Percentiles rank a stretch among this genome's conserved stretches.
Evolutionary conservation across 2,888 invertebrate genomes (phyloP).

Genomic region (Sminthurides aquaticus): DNA sequence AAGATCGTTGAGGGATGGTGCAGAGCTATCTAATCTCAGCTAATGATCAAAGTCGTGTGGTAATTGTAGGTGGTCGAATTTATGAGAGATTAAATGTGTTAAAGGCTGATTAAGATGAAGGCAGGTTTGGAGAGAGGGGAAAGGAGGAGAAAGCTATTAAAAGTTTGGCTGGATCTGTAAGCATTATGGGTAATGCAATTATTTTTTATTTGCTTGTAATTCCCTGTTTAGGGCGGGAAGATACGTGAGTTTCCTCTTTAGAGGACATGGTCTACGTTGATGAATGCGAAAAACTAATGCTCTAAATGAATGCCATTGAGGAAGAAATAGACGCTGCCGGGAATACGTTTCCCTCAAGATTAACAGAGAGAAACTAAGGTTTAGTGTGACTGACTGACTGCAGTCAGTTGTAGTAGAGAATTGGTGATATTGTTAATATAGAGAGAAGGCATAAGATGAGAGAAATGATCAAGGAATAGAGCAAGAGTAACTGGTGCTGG

Average conservation of each 20-base stretch:
- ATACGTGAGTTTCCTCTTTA: not conserved
- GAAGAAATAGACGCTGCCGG: not conserved
- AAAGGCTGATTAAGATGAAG: not conserved
- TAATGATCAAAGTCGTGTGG: slow-evolving; percentile 1
- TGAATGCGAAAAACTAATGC: not conserved
- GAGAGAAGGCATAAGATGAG: no score
- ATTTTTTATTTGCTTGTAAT: slow-evolving; percentile 7
- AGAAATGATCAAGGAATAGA: no score
- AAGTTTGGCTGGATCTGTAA: not conserved
- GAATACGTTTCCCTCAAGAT: not conserved
- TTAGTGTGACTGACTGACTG: no score
- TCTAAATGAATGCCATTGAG: not conserved
- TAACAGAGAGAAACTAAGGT: no score
- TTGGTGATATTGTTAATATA: no score
- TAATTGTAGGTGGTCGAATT: no score
- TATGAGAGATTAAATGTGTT: not conserved
- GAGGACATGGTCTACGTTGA: not conserved
- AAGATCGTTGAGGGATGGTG: no score
- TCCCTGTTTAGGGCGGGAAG: not conserved
- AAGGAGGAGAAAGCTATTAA: not conserved
- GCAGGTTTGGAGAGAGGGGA: not conserved
- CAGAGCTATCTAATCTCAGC: not conserved
- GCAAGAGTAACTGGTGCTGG: no score
- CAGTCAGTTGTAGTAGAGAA: no score
- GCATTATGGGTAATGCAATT: not conserved